Conservation (phyloP, 2,888 invertebrate species). For the Catocala sponsa region DNA sequence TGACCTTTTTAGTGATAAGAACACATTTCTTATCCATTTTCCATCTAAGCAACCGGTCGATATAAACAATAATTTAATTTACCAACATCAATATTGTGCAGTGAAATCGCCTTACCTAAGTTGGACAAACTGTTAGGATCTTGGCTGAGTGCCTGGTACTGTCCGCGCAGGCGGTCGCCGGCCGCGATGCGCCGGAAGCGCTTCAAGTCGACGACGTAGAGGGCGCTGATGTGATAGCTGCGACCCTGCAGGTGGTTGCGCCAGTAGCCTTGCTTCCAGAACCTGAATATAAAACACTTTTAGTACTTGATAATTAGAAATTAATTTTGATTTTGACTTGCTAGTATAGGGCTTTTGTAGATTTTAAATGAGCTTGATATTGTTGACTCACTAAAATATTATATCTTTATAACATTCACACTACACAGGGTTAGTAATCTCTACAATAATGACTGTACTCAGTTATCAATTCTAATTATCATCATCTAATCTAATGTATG, state of each 20-base stretch:
- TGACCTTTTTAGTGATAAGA: too few relatives aligned
- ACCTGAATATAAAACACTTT: slow-evolving; percentile 82
- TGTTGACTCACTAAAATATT: too few relatives aligned
- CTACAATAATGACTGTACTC: too few relatives aligned
- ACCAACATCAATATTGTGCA: neutral
- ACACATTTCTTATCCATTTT: too few relatives aligned
- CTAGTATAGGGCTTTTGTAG: too few relatives aligned
- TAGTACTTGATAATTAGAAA: neutral
- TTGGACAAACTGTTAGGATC: slow-evolving; percentile 99
- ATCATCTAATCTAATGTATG: too few relatives aligned
- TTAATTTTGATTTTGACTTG: neutral
- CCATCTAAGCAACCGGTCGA: too few relatives aligned
- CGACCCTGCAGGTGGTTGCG: slow-evolving; percentile 97
- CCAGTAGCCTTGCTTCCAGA: slow-evolving; percentile 99
- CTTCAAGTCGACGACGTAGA: slow-evolving; percentile 99
- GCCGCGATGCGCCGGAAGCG: slow-evolving; percentile 99
- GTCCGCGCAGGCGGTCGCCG: slow-evolving; percentile 98
- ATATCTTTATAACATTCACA: too few relatives aligned
- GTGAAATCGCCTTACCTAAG: slow-evolving; percentile 87
- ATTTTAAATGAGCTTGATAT: too few relatives aligned
- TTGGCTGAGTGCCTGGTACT: slow-evolving; percentile 99
- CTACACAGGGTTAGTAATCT: too few relatives aligned
- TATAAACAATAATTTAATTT: too few relatives aligned
- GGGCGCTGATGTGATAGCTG: slow-evolving; percentile 97
- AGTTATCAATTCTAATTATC: too few relatives aligned